phyloP scores from a whole-genome alignment of 1,140 invertebrate genomes.

The Batillaria attramentaria region DNA sequence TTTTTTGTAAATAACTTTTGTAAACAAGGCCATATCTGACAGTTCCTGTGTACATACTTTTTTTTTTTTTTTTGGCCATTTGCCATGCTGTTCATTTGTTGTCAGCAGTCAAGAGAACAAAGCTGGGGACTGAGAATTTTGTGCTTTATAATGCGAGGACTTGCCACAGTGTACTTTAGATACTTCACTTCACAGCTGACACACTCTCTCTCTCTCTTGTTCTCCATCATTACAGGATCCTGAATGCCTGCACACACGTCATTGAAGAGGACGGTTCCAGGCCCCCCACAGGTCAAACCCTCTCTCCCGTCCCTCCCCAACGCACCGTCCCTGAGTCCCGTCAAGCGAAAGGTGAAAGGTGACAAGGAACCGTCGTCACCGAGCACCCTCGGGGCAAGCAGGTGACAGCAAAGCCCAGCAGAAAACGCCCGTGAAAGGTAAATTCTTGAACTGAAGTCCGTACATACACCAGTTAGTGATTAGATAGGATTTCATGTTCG shows the following conservation, averaged over 20 bases:
- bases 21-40: too few relatives aligned
- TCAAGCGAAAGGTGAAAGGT: constrained; percentile 71
- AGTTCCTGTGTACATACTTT: too few relatives aligned
- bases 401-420: constrained; percentile 54
- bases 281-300: constrained; percentile 74
- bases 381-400: constrained; percentile 31
- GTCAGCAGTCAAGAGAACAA: too few relatives aligned
- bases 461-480: too few relatives aligned
- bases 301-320: constrained; percentile 72
- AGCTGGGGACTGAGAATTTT: too few relatives aligned
- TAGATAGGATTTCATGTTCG: too few relatives aligned
- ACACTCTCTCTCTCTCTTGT: too few relatives aligned
- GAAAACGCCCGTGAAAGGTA: constrained; percentile 65
- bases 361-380: constrained; percentile 50
- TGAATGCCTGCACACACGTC: constrained; percentile 84
- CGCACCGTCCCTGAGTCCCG: constrained; percentile 71
- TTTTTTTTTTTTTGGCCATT: too few relatives aligned
- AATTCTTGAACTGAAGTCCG: not conserved
- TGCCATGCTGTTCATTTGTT: not conserved
- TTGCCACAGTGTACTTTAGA: too few relatives aligned
- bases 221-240: constrained; percentile 71
- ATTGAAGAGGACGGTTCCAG: constrained; percentile 80
- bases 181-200: too few relatives aligned
- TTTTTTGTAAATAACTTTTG: too few relatives aligned
- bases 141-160: too few relatives aligned